These are phyloP conservation scores for Cosmorhoe ocellata DNA, from an alignment of 2,888 invertebrate genomes.

Conservation along the genomic window DNA sequence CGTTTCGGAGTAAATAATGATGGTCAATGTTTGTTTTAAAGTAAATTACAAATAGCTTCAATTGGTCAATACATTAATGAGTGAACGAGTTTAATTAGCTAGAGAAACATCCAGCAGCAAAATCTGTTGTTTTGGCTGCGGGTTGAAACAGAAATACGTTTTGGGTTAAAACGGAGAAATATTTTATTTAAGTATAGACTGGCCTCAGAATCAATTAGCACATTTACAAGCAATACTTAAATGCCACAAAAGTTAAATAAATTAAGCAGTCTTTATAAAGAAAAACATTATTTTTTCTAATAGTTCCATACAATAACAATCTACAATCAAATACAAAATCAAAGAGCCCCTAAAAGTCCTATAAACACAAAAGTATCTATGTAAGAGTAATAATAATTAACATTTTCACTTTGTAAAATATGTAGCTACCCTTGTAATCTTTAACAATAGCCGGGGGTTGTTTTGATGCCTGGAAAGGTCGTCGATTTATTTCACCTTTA, in stretches of 20 bases:
- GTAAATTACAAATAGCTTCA: not conserved
- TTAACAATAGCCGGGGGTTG: constrained; percentile 72
- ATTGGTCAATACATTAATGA: not conserved
- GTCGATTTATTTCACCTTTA: constrained; percentile 75
- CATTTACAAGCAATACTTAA: too few species aligned
- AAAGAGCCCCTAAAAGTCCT: constrained; percentile 18
- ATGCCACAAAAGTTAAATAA: too few species aligned
- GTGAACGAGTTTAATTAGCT: not conserved
- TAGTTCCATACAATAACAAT: too few species aligned
- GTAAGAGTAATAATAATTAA: constrained; percentile 75
- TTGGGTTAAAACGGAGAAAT: too few species aligned
- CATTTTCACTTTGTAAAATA: constrained; percentile 69
- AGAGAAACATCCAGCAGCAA: too few species aligned
- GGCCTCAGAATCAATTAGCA: too few species aligned
- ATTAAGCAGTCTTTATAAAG: too few species aligned
- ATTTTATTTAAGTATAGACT: too few species aligned
- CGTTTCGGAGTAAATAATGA: constrained; percentile 39
- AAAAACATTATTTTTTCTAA: too few species aligned
- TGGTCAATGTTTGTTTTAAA: too few species aligned
- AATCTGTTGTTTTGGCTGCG: too few species aligned
- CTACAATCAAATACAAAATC: constrained; percentile 16
- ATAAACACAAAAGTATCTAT: constrained; percentile 51
- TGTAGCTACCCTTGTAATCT: constrained; percentile 64
- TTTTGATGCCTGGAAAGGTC: constrained; percentile 74
- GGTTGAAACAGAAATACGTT: too few species aligned